phyloP scores from a whole-genome alignment of 2,888 invertebrate genomes.

The Drepanosiphum platanoidis region DNA sequence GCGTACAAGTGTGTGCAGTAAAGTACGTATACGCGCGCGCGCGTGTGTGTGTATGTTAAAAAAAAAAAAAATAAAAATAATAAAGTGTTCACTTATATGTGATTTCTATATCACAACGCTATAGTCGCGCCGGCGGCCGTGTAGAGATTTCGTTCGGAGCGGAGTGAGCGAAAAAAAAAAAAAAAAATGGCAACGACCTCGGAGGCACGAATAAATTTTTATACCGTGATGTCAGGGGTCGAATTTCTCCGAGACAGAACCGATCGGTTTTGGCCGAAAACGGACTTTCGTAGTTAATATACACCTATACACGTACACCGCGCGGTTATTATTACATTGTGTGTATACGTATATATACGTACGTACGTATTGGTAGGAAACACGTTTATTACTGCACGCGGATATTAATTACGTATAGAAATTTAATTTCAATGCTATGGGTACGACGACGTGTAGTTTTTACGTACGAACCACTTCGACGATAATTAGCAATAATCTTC shows the following conservation, averaged over 20 bases:
- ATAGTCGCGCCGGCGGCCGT: conserved; percentile 44
- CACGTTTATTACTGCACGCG: not conserved
- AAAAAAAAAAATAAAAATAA: too few species aligned
- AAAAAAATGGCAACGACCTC: conserved; percentile 56
- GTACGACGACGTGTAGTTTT: too few species aligned
- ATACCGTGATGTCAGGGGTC: conserved; percentile 52
- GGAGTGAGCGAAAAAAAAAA: too few species aligned
- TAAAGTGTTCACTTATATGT: conserved; percentile 35
- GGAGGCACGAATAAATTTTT: conserved; percentile 31
- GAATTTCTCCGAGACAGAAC: conserved; percentile 57
- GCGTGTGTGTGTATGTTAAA: not conserved
- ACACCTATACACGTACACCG: too few species aligned
- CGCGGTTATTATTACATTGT: too few species aligned
- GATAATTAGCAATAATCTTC: conserved; percentile 1
- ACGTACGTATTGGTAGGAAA: too few species aligned
- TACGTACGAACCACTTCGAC: not conserved
- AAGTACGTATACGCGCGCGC: not conserved
- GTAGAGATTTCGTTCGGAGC: conserved; percentile 55
- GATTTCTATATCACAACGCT: conserved; percentile 45
- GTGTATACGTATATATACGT: too few species aligned
- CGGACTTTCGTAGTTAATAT: conserved; percentile 19
- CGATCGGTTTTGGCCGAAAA: conserved; percentile 46
- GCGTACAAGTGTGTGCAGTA: not conserved
- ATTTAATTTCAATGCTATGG: not conserved
- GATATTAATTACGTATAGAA: not conserved